Conservation (phyloP, 1,140 invertebrate genomes). For the Drosophila ambigua region DNA sequence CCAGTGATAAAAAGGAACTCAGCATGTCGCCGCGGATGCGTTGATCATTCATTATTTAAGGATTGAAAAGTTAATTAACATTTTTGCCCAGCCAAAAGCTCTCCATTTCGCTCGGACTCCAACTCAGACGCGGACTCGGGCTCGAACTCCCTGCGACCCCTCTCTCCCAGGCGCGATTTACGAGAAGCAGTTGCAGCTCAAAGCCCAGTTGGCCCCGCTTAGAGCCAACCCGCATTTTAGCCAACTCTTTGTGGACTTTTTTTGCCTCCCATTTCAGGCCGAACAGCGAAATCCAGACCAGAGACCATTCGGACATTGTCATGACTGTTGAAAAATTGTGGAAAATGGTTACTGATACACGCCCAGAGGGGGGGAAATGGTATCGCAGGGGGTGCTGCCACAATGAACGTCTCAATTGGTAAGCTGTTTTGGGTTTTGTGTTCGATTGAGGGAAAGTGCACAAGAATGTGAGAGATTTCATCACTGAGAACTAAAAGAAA, state of each 20-base stretch:
- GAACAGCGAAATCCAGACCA: constrained; percentile 46
- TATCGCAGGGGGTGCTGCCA: constrained; percentile 1
- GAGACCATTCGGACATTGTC: constrained; percentile 14
- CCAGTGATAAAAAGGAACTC: constrained; percentile 84
- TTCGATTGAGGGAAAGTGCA: too few relatives aligned
- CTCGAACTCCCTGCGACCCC: neutral
- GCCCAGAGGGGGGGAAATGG: constrained; percentile 2
- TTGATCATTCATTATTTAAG: constrained; percentile 84
- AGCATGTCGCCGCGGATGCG: constrained; percentile 83
- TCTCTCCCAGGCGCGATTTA: constrained; percentile 56
- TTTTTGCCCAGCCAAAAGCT: constrained; percentile 75
- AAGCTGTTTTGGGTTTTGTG: constrained; percentile 1
- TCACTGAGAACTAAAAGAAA: too few relatives aligned
- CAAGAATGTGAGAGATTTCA: too few relatives aligned
- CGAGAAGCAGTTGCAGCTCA: constrained; percentile 57
- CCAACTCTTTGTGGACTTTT: constrained; percentile 30
- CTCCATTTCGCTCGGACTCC: constrained; percentile 2
- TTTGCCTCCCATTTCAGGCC: constrained; percentile 17
- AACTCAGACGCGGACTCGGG: neutral
- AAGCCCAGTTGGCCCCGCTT: neutral
- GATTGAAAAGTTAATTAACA: constrained; percentile 84
- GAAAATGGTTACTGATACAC: constrained; percentile 72
- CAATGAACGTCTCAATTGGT: constrained; percentile 58
- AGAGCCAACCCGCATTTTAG: constrained; percentile 38
- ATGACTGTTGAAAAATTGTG: constrained; percentile 61